Conservation (phyloP, 2,113 vertebrate species). For the Apistogramma diplotaenia region DNA sequence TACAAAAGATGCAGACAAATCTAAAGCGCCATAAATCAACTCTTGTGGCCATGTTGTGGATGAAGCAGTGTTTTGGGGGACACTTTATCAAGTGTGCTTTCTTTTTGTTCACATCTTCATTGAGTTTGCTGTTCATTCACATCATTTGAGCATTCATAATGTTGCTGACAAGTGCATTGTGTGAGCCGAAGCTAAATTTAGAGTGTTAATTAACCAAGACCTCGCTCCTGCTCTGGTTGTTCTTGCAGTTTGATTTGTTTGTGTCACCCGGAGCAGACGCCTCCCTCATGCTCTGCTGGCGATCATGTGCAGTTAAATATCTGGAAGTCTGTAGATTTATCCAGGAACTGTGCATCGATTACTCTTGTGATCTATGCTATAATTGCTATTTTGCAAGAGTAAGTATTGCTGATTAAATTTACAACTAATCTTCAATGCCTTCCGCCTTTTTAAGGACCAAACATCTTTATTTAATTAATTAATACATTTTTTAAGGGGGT, state of each 20-base stretch:
- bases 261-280: slow-evolving; percentile 3
- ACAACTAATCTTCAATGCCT: neutral
- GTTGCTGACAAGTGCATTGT: slow-evolving; percentile 38
- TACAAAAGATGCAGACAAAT: neutral
- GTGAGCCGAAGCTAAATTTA: slow-evolving; percentile 54
- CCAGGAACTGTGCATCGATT: neutral
- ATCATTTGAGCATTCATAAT: slow-evolving; percentile 32
- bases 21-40: neutral
- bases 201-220: slow-evolving; percentile 58
- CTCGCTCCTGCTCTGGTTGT: slow-evolving; percentile 34
- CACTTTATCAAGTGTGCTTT: neutral
- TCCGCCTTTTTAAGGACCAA: neutral
- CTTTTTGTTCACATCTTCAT: neutral
- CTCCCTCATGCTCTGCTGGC: neutral
- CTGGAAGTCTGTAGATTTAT: neutral
- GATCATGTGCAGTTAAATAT: neutral
- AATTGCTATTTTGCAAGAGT: neutral
- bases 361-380: neutral
- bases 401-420: neutral
- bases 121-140: slow-evolving; percentile 26
- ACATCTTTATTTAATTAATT: neutral
- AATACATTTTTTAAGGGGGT: neutral
- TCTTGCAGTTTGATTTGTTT: slow-evolving; percentile 49
- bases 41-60: neutral
- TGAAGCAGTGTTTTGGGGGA: neutral